Percentiles rank a stretch among this genome's conserved stretches.
These are phyloP conservation scores for Axis porcinus DNA, from an alignment of 2,113 vertebrate species.

Conservation along the genomic window DNA sequence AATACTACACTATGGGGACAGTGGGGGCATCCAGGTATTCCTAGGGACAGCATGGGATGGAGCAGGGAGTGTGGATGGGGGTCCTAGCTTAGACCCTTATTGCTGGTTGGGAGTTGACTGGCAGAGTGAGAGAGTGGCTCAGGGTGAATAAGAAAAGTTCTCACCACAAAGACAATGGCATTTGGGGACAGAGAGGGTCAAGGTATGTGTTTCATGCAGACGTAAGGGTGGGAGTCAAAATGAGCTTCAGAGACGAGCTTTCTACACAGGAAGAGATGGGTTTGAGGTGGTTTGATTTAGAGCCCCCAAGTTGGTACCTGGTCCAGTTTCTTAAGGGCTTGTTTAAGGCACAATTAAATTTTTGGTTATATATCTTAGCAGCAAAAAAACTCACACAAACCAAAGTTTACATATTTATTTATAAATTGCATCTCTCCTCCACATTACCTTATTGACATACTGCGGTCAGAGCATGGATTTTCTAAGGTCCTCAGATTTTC, in stretches of 20 bases:
- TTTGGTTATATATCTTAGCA: background rate
- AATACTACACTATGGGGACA: background rate
- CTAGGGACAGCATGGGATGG: background rate
- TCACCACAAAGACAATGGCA: slow-evolving; percentile 7
- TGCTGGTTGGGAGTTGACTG: slow-evolving; percentile 28
- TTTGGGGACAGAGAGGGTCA: background rate
- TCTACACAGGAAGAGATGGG: background rate
- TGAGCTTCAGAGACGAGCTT: background rate
- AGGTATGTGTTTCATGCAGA: slow-evolving; percentile 49
- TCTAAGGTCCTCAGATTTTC: no score
- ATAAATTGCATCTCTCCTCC: background rate
- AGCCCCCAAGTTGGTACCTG: background rate
- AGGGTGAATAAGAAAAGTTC: slow-evolving; percentile 8
- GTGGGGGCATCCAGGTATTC: background rate
- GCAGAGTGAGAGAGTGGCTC: background rate
- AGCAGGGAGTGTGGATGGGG: rapidly evolving
- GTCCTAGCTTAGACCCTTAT: slow-evolving; percentile 34
- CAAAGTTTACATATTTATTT: background rate
- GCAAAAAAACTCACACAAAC: background rate
- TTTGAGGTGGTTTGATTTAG: slow-evolving; percentile 21
- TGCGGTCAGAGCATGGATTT: background rate
- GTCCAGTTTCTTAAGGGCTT: slow-evolving; percentile 4
- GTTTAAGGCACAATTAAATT: background rate
- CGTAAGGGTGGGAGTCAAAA: background rate
- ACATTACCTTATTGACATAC: background rate